Evolutionary conservation across 2,888 invertebrate genomes (phyloP), one percentile per base, ranked within the genome.

Genomic region (Octonoba sinensis): DNA sequence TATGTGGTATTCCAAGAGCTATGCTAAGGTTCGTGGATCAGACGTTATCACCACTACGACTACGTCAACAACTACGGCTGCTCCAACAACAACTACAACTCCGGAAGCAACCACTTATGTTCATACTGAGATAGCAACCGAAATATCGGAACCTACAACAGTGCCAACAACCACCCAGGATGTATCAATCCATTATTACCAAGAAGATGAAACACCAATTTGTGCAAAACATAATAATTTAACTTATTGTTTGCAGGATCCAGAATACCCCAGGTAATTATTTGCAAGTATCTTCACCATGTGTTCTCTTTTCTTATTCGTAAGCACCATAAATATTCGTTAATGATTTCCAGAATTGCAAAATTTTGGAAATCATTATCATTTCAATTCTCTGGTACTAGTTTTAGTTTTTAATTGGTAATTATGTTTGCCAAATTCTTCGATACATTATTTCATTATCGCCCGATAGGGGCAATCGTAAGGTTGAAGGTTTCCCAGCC

Each of bases 211-310:
- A 18, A 76, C 71, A 12, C 82, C 82, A 0, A 8, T 65, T 0
- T 82, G 82, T 27, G 75, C 82, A 2, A 60, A 49, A 15, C 24
- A 60, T 22, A 76, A 56, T 24, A 76, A 82, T 15, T n/a, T 69
- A 4, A 82, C 75, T 0, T 82, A 82, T 18, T 82, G 82, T n/a
- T 46, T 82, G 16, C 71, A 82, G 36, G 82, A 82, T 62, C 36
- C 82, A 13, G 82, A 82, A 54, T 82, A 82, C 36, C 82, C 82
- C 16, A 82, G 71, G 82, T 82, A 71, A 76, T 54, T 18, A 4
- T 18, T 54, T 54, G n/a, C 54, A 18, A 54, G 4, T 47, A 11
- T 47, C 47, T 12, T 15, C 11, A 47, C 47, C 47, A 11, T 12
- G 11, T 47, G 15, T 11, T 47, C n/a, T n/a, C n/a, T n/a, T n/a